Conservation (phyloP, 2,797 vertebrate genomes). For the Tenualosa ilisha region DNA sequence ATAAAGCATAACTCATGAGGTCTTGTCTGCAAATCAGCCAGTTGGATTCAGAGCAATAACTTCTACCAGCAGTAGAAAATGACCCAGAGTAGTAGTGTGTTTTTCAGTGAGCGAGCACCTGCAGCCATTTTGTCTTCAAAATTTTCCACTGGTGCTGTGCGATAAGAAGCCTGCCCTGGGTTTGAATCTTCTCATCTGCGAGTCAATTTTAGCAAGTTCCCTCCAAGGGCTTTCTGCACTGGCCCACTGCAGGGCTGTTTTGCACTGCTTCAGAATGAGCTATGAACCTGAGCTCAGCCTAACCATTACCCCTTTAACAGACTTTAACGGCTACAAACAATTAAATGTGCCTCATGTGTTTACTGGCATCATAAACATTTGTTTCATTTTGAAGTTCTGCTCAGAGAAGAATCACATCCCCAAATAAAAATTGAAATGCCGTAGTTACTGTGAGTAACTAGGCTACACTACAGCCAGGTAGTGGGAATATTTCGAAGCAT, state of each 20-base stretch:
- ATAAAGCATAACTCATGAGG: no score
- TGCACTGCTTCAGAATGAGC: background rate
- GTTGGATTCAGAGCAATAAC: background rate
- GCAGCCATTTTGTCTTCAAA: constrained; percentile 46
- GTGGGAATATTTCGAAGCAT: background rate
- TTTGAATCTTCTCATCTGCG: constrained; percentile 64
- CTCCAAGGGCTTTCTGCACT: constrained; percentile 49
- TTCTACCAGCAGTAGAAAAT: background rate
- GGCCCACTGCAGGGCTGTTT: constrained; percentile 9
- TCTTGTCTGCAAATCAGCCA: background rate
- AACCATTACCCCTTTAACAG: background rate
- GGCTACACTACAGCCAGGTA: background rate
- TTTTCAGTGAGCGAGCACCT: constrained; percentile 14
- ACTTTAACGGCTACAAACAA: background rate
- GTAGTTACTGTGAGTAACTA: background rate
- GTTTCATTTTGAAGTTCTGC: background rate
- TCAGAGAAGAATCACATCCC: background rate
- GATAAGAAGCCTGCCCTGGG: constrained; percentile 57
- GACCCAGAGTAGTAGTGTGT: background rate
- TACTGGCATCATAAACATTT: background rate
- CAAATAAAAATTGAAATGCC: background rate
- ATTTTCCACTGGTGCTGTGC: constrained; percentile 67
- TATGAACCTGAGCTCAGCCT: background rate
- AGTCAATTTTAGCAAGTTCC: constrained; percentile 70
- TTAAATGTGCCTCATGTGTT: background rate